These are phyloP conservation scores for Siniperca undulata DNA, from an alignment of 2,797 vertebrate species.

Conservation along the genomic window DNA sequence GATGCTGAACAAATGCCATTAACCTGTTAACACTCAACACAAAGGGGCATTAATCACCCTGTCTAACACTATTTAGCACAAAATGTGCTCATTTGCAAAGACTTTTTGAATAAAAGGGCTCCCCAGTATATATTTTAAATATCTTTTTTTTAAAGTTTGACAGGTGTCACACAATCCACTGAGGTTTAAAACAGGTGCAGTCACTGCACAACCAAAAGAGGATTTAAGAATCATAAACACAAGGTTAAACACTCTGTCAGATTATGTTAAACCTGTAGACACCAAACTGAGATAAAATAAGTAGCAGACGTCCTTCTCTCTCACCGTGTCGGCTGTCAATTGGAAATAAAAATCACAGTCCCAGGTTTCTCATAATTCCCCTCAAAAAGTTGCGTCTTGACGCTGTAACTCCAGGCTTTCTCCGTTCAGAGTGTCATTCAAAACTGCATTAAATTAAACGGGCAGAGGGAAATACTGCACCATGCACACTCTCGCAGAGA, in stretches of 20 bases:
- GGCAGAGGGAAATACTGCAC: neutral
- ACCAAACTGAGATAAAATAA: neutral
- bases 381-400: conserved; percentile 26
- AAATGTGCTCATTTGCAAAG: no score
- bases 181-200: conserved; percentile 41
- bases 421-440: neutral
- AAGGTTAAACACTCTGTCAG: neutral
- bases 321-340: conserved; percentile 74
- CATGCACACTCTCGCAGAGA: neutral
- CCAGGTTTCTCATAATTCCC: conserved; percentile 67
- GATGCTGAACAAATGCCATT: neutral
- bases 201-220: neutral
- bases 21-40: conserved; percentile 9
- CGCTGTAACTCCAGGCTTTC: conserved; percentile 10
- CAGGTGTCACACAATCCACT: conserved; percentile 23
- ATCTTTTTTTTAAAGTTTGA: neutral
- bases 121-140: neutral
- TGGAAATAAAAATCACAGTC: conserved; percentile 61
- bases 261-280: neutral
- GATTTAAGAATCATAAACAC: neutral
- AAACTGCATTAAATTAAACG: neutral
- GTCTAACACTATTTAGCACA: neutral
- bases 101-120: neutral
- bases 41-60: neutral
- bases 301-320: neutral